Evolutionary conservation across 2,888 invertebrate genomes (phyloP), one percentile per base, ranked within the genome.

Genomic region (Darwinula stevensoni): DNA sequence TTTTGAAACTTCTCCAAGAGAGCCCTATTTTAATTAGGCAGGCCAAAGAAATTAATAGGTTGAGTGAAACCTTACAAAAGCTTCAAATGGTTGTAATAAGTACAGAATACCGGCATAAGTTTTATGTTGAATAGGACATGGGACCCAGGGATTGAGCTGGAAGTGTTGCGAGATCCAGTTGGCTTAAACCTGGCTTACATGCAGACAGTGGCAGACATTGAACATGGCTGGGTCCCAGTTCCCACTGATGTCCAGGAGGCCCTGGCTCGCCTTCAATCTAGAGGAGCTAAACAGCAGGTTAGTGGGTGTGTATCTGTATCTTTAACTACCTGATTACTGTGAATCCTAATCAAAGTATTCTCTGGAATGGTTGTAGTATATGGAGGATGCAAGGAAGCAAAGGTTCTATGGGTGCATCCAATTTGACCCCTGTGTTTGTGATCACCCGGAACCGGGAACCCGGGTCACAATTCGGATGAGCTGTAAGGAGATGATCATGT

Each of bases 371-470:
- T 13, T 28, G 9, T 55, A 84, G 71, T 91, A 78, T 50, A 56
- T 94, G 43, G 71, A 78, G 42, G 51, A 78, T 41, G 78, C 76
- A 11, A 62, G 74, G 38, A 67, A 66, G 16, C 57, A 86, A 41
- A 74, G 74, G 40, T 74, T 72, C 47, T 94, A 91, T 52, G 84
- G 88, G 11, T 75, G 74, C 45, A 61, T 86, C 36, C 69, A 73
- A 45, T 75, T 80, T 47, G 58, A n/a, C 34, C 62, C 65, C 22
- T 72, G 73, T 39, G 52, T 57, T 30, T 67, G 71, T 43, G 74
- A 80, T 55, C 76, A 70, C 52, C 75, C 76, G 1, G 56, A 62
- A 38, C 51, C 64, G 17, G 62, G 63, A 37, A 62, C 67, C 4
- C 54, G 54, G 40, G 70, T 68, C 13, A 56, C 67, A 16, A 67